Base-by-base conservation (phyloP, 2,113 vertebrate genomes). In the Tyrannus savana region DNA sequence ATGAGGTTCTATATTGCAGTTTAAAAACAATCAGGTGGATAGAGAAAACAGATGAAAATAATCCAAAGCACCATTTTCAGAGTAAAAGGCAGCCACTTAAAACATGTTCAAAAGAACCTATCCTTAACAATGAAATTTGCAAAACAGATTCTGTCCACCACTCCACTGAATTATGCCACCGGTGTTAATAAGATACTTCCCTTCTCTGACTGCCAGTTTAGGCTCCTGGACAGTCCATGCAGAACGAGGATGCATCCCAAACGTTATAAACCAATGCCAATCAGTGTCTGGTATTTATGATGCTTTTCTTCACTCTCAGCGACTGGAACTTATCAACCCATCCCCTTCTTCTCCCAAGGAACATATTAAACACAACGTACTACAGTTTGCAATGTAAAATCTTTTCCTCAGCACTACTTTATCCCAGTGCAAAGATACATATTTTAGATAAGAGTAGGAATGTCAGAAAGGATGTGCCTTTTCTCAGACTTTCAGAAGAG, bases 1-100 rank as follows among this genome's bases (percentile, higher is more conserved):
- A 95, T 77, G 92, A 97, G 90, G 87, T 95, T 95, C 93, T 95
- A 95, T 82, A 95, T 31, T 93, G 64, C 90, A 95, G 78, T 85
- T 94, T 76, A 91, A 93, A 95, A 96, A 83, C 87, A 94, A 68
- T 80, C 50, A 77, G 63, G 93, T 46, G 90, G 62, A 96, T 35
- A 94, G 87, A 94, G 66, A 93, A 93, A 96, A 95, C 85, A 85
- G 90, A 96, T 75, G 87, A 97, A 91, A 97, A 92, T 69, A 60
- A 79, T 69, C 66, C 85, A 44, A 91, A 67, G 60, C 73, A 60
- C 67, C 53, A 80, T 84, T 91, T 81, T 42, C 76, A 88, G n/a
- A 87, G n/a, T 41, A 88, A 93, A 88, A 85, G 30, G 89, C 42
- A 95, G 91, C 78, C 87, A 90, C 52, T 90, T 37, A 71, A 71